A percentile compares a stretch with the other conserved stretches of the same genome.
phyloP scores from a whole-genome alignment of 2,113 vertebrate species.

The Pygoscelis adeliae region DNA sequence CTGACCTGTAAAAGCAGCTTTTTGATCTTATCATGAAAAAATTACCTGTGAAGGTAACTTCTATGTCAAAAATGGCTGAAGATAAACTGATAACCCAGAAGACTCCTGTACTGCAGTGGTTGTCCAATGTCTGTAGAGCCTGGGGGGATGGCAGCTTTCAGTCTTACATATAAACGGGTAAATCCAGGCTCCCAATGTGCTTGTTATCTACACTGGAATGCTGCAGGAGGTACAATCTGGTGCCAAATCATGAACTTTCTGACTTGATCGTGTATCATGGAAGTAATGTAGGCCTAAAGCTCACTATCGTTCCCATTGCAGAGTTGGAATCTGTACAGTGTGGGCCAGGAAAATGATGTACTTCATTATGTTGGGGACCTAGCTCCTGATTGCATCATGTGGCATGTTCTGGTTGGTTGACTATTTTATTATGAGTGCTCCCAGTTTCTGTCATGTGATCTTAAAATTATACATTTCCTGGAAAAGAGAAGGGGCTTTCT shows the following conservation, averaged over 20 bases:
- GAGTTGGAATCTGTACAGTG: not conserved
- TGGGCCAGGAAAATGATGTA: not conserved
- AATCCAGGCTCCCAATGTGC: not conserved
- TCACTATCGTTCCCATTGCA: not conserved
- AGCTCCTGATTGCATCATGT: accelerated
- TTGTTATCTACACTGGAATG: not conserved
- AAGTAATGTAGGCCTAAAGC: not conserved
- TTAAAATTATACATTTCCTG: not conserved
- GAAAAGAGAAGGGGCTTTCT: not conserved
- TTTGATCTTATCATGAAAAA: not conserved
- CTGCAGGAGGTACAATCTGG: not conserved
- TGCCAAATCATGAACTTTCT: not conserved
- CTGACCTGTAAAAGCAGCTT: not conserved
- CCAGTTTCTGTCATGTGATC: not conserved
- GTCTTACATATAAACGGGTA: not conserved
- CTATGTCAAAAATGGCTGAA: not conserved
- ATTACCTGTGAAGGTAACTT: not conserved
- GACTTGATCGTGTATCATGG: not conserved
- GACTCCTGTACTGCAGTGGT: not conserved
- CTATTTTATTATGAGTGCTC: not conserved
- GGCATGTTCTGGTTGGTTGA: not conserved
- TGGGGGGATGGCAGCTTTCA: not conserved
- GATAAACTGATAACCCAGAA: not conserved
- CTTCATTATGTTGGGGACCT: not conserved
- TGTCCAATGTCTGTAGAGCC: not conserved